A percentile compares a stretch with the other conserved stretches of the same genome.
These are phyloP conservation scores for Portunus trituberculatus DNA, from an alignment of 1,140 invertebrate species.

Conservation along the genomic window DNA sequence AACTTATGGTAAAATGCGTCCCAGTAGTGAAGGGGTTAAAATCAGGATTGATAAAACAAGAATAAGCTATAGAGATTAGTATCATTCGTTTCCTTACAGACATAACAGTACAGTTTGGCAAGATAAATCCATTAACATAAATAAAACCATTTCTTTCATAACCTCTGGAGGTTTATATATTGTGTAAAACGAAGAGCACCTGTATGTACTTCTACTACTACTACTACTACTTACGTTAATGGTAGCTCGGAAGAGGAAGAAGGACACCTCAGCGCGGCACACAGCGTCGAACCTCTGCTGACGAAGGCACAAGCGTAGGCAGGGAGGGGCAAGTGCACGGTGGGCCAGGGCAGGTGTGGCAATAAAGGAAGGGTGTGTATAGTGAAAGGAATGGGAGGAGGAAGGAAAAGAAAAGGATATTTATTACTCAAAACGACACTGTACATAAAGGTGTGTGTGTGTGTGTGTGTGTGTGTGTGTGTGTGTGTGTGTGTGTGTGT, in stretches of 20 bases:
- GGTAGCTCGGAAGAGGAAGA: conserved; percentile 47
- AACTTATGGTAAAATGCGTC: too few relatives aligned
- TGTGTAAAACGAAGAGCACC: background rate
- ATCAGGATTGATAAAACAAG: too few relatives aligned
- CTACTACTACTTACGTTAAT: conserved; percentile 44
- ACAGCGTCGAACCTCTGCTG: conserved; percentile 31
- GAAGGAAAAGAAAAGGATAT: background rate
- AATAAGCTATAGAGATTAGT: too few relatives aligned
- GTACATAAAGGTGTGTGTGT: background rate
- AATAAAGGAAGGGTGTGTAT: background rate
- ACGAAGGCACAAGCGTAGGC: background rate
- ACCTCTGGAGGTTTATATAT: too few relatives aligned
- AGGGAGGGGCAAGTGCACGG: background rate
- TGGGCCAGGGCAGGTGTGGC: background rate
- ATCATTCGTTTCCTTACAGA: too few relatives aligned
- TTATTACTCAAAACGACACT: background rate
- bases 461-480: too few relatives aligned
- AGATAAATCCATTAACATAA: too few relatives aligned
- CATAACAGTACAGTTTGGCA: too few relatives aligned
- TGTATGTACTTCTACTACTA: background rate
- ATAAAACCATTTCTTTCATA: background rate
- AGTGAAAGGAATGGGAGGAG: background rate
- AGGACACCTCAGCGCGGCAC: conserved; percentile 51
- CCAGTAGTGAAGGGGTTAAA: too few relatives aligned
- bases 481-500: too few relatives aligned